Percentiles rank a stretch among this genome's conserved stretches.
Evolutionary conservation across 1,140 invertebrate species (phyloP).

Genomic region (Phenacoccus solenopsis): DNA sequence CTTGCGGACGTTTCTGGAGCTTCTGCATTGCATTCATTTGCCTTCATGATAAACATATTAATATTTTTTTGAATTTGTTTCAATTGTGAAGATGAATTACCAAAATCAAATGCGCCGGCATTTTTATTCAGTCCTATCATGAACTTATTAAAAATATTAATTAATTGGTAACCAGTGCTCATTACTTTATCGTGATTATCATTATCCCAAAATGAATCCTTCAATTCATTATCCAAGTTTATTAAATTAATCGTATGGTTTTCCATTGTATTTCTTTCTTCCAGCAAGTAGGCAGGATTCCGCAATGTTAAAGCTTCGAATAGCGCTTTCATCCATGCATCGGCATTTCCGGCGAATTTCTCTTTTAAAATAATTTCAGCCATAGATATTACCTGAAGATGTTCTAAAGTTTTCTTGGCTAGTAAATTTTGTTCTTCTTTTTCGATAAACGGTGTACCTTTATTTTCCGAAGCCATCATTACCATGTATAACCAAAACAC

Average conservation of each 20-base stretch:
- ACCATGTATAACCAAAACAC: too few relatives aligned
- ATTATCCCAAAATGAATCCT: neutral
- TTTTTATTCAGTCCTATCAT: neutral
- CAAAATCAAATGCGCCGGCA: neutral
- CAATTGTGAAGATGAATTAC: neutral
- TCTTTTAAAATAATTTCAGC: neutral
- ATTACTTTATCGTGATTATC: neutral
- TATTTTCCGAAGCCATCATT: too few relatives aligned
- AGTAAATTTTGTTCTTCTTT: too few relatives aligned
- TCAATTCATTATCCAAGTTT: neutral
- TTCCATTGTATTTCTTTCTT: neutral
- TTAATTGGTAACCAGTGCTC: neutral
- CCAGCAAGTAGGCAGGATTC: neutral
- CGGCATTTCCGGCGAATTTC: neutral
- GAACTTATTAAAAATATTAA: neutral
- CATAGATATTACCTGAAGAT: neutral
- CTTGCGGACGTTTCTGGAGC: neutral
- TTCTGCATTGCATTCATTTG: neutral
- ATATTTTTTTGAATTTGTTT: neutral
- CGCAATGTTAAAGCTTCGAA: neutral
- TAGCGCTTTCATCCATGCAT: neutral
- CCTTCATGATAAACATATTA: neutral
- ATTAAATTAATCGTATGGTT: neutral
- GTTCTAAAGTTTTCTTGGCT: neutral
- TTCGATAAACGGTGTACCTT: too few relatives aligned